Base-by-base conservation (phyloP, 2,888 invertebrate genomes). In the Epinotia ramella region DNA sequence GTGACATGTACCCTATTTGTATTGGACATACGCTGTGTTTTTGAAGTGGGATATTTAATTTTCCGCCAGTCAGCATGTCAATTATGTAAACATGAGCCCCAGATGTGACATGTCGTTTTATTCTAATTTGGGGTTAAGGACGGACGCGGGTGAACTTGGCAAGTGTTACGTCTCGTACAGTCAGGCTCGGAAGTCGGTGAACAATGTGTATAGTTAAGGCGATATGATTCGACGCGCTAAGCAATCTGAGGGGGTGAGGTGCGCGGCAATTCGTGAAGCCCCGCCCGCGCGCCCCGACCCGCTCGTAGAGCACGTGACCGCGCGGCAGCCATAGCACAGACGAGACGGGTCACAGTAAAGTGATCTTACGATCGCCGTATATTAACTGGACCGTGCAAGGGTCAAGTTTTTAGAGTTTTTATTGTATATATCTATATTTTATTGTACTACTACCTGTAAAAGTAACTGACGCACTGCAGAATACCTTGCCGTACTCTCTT, bases 81-180 rank as follows among this genome's bases (percentile, higher is more conserved):
- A 40, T 67, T 67, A 40, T 57, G 67, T 57, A 40, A 67, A 67
- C 56, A 67, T 16, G 66, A 12, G 65, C 5, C 33, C 57, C 67
- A 18, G 7, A 56, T 67, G 67, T 18, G 56, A 20, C 40, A 40
- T 57, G 40, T 67, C 33, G 56, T n/a, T 20, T 56, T 67, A 57
- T 67, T 67, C 57, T 57, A 67, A 67, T 57, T 56, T 67, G 57
- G 57, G 67, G 56, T 57, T 57, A 18, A 12, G 40, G 40, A 56
- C 33, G 11, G 28, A 49, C 24, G 65, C n/a, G n/a, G 49, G 65
- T 64, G 46, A 65, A 64, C 20, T 64, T 64, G 64, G 20, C 46
- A 46, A 64, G 24, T 20, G 6, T 49, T 49, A 53, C 53, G 7
- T 16, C 7, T n/a, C 4, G 9, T 49, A 9, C 46, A 28, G 65